Conservation (phyloP, 1,140 invertebrate species). For the Lithobius niger region DNA sequence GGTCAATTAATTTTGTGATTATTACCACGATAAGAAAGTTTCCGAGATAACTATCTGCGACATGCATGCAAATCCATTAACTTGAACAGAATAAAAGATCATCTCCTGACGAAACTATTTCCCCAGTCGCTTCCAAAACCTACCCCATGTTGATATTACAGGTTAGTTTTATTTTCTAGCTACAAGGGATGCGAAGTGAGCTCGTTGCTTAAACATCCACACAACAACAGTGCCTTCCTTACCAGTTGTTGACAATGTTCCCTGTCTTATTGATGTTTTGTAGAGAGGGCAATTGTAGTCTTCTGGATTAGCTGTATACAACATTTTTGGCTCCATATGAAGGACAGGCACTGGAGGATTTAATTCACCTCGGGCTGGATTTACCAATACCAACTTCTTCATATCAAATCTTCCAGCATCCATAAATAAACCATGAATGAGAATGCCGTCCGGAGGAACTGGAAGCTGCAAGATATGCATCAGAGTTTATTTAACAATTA, state of each 20-base stretch:
- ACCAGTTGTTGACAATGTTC: conserved; percentile 66
- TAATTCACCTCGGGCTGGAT: conserved; percentile 55
- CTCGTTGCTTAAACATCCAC: no score
- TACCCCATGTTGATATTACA: no score
- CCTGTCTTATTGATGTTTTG: conserved; percentile 69
- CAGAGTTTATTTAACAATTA: conserved; percentile 4
- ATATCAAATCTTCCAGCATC: conserved; percentile 74
- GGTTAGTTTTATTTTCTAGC: no score
- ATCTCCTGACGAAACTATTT: no score
- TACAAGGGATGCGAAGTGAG: no score
- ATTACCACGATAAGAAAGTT: no score
- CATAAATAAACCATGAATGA: conserved; percentile 71
- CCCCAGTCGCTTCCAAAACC: no score
- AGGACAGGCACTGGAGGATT: conserved; percentile 59
- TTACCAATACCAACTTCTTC: conserved; percentile 44
- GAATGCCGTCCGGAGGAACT: conserved; percentile 53
- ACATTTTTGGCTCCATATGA: conserved; percentile 51
- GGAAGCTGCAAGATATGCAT: conserved; percentile 36
- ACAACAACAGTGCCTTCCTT: no score
- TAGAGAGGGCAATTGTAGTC: conserved; percentile 66
- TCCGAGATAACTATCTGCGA: no score
- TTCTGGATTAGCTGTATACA: conserved; percentile 41
- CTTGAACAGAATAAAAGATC: no score
- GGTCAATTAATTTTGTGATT: no score
- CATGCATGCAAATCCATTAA: no score